Evolutionary conservation across 2,797 vertebrate genomes (phyloP).

Genomic region (Spatula versicolor): DNA sequence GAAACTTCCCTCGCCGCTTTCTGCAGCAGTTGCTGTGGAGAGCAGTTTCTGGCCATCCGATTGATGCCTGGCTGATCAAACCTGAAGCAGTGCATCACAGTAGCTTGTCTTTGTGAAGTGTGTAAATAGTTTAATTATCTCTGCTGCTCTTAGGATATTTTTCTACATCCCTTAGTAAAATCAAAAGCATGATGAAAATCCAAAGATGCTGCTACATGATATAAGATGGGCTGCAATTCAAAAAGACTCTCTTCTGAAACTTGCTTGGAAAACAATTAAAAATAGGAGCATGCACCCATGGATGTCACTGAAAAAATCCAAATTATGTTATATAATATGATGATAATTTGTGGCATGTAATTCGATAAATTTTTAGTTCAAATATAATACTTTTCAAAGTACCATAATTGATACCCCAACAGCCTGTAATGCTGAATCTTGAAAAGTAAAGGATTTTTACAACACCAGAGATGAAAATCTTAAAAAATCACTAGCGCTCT

Average conservation of each 20-base stretch:
- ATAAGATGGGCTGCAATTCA: background rate
- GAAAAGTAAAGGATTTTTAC: background rate
- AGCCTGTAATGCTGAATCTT: background rate
- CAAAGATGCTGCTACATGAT: background rate
- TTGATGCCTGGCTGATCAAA: background rate
- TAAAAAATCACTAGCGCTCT: background rate
- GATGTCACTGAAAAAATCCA: background rate
- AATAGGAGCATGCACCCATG: conserved; percentile 3
- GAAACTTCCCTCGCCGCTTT: background rate
- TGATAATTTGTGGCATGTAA: background rate
- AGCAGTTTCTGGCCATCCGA: background rate
- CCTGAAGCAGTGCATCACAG: background rate
- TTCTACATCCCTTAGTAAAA: background rate
- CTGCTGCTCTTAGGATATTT: background rate
- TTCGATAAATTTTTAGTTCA: background rate
- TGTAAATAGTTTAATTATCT: background rate
- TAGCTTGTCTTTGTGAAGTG: background rate
- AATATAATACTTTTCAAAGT: background rate
- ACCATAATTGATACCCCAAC: too few relatives aligned
- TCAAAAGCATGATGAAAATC: background rate
- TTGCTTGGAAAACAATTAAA: conserved; percentile 25
- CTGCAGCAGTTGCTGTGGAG: background rate
- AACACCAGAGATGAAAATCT: background rate
- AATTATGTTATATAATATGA: background rate
- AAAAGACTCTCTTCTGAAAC: background rate